Percentiles rank a stretch among this genome's conserved stretches.
These are phyloP conservation scores for Meloe dianella DNA, from an alignment of 2,888 invertebrate genomes.

Conservation along the genomic window DNA sequence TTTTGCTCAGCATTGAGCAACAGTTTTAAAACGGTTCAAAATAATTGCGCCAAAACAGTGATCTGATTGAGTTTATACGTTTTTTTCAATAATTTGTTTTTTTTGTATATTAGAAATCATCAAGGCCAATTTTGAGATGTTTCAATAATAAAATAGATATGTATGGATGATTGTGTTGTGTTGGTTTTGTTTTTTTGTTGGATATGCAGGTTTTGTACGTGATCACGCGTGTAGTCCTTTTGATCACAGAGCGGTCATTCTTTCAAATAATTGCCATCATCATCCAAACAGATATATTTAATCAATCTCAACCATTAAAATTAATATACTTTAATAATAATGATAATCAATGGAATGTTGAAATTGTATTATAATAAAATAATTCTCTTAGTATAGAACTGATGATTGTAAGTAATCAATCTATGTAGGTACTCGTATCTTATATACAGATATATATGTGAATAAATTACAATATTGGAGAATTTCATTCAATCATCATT, in stretches of 20 bases:
- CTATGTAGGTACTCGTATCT: neutral
- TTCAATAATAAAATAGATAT: constrained; percentile 3
- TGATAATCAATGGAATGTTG: neutral
- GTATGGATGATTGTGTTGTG: neutral
- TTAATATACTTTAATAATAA: neutral
- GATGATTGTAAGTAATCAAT: constrained; percentile 5
- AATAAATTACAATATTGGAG: neutral
- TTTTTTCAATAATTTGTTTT: too few species aligned
- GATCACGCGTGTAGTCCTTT: constrained; percentile 53
- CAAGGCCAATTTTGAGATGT: too few species aligned
- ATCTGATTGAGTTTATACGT: too few species aligned
- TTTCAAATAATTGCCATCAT: constrained; percentile 50
- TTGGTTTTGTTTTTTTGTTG: constrained; percentile 16
- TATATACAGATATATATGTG: neutral
- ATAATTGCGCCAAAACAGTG: too few species aligned
- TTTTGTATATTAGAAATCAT: too few species aligned
- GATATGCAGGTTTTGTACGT: constrained; percentile 43
- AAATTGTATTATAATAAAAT: neutral
- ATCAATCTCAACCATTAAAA: constrained; percentile 37
- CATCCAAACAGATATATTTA: constrained; percentile 48
- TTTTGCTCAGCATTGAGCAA: too few species aligned
- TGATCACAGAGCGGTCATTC: constrained; percentile 53
- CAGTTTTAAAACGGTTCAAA: too few species aligned
- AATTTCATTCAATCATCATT: constrained; percentile 3
- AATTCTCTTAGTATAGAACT: neutral